These are phyloP conservation scores for Drosophila littoralis DNA, from an alignment of 1,140 invertebrate genomes.

Conservation along the genomic window DNA sequence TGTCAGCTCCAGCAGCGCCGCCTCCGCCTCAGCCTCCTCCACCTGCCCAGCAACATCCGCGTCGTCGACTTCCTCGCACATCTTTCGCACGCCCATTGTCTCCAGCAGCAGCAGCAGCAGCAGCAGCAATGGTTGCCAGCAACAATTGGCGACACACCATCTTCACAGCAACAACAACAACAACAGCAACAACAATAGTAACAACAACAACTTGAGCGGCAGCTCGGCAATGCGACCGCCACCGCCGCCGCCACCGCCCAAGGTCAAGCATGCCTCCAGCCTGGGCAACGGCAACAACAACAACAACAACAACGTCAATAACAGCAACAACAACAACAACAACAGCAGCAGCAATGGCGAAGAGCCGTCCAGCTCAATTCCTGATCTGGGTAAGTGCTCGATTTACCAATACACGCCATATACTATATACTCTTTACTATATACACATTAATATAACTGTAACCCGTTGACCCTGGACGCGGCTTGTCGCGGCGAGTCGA, in stretches of 20 bases:
- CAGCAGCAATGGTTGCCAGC: conserved; percentile 32
- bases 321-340: conserved; percentile 24
- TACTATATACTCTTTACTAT: neutral
- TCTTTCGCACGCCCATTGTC: conserved; percentile 82
- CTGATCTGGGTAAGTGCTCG: conserved; percentile 90
- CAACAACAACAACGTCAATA: conserved; percentile 11
- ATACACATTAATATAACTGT: conserved; percentile 16
- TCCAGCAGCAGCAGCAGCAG: conserved; percentile 71
- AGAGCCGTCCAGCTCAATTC: conserved; percentile 93
- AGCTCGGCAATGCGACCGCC: conserved; percentile 86
- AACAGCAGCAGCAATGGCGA: conserved; percentile 84
- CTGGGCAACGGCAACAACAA: conserved; percentile 21
- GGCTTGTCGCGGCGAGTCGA: conserved; percentile 46
- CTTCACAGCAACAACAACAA: conserved; percentile 42
- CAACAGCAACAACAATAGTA: conserved; percentile 22
- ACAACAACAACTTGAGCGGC: conserved; percentile 20
- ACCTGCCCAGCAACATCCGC: conserved; percentile 36
- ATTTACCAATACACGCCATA: neutral
- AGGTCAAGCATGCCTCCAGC: conserved; percentile 78
- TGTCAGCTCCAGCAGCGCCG: conserved; percentile 56
- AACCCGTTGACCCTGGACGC: conserved; percentile 73
- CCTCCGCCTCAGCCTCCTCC: conserved; percentile 25
- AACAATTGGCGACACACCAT: conserved; percentile 36
- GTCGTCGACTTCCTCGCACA: conserved; percentile 53
- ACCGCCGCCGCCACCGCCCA: conserved; percentile 86